phyloP scores from a whole-genome alignment of 2,888 invertebrate species.

The Drosophila subsilvestris region DNA sequence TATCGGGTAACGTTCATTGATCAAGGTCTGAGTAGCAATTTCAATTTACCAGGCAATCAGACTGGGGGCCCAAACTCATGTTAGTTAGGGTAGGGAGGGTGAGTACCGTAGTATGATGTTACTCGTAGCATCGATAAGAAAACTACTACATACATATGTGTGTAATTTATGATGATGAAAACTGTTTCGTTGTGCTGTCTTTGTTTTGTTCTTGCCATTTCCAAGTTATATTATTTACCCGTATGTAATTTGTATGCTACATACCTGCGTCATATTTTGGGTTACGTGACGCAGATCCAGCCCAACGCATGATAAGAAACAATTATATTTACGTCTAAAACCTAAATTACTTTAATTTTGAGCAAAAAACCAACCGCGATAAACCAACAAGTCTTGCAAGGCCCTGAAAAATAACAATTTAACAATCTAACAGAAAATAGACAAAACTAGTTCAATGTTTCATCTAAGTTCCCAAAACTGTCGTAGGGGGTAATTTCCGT shows the following conservation, averaged over 20 bases:
- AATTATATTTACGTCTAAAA: not conserved
- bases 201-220: not conserved
- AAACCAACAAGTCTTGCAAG: no score
- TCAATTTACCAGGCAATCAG: not conserved
- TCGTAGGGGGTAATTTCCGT: no score
- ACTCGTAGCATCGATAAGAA: not conserved
- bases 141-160: not conserved
- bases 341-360: no score
- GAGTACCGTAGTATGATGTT: not conserved
- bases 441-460: no score
- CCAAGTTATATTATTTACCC: not conserved
- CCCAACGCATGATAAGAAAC: not conserved
- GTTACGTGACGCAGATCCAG: constrained; percentile 9
- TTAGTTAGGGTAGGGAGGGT: not conserved
- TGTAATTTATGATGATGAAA: not conserved
- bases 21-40: not conserved
- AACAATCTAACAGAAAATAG: no score
- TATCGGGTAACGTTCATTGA: not conserved
- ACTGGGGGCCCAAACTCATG: not conserved
- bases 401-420: no score
- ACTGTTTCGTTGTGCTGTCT: not conserved
- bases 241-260: not conserved
- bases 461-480: no score
- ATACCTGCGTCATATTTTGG: not conserved
- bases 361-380: no score